Conservation (phyloP, 2,113 vertebrate species). For the Cryptomyrus ogoouensis region DNA sequence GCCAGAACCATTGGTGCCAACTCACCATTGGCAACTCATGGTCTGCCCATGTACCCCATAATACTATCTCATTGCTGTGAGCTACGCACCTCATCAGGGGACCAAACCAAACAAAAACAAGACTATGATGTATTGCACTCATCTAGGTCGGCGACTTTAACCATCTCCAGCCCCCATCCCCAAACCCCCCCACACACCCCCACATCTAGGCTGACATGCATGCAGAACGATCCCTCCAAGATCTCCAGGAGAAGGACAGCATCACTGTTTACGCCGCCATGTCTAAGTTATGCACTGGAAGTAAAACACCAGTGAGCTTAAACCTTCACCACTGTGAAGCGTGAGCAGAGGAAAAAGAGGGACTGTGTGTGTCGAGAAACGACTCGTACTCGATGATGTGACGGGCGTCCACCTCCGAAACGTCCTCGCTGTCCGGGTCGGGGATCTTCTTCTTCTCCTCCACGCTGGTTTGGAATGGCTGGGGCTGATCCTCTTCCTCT, state of each 20-base stretch:
- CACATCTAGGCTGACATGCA: neutral
- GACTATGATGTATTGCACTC: neutral
- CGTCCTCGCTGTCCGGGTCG: constrained; percentile 83
- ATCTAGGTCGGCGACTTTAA: neutral
- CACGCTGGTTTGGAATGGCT: constrained; percentile 46
- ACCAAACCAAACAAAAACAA: neutral
- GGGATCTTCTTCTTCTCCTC: constrained; percentile 92
- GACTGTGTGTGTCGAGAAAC: neutral
- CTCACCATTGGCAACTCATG: neutral
- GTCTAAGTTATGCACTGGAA: neutral
- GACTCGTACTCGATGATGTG: constrained; percentile 86
- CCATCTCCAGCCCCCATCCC: neutral
- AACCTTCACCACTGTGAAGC: neutral
- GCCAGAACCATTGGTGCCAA: neutral
- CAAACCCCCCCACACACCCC: neutral
- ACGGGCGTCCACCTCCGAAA: constrained; percentile 76
- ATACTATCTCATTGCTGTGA: neutral
- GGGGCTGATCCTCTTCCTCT: constrained; percentile 75
- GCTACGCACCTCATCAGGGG: neutral
- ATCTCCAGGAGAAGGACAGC: neutral
- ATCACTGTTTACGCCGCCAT: neutral
- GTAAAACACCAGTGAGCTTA: neutral
- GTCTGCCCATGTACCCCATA: neutral
- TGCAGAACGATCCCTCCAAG: neutral
- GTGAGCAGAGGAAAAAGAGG: neutral